Evolutionary conservation across 1,140 invertebrate species (phyloP).

Genomic region (Drosophila parvula): DNA sequence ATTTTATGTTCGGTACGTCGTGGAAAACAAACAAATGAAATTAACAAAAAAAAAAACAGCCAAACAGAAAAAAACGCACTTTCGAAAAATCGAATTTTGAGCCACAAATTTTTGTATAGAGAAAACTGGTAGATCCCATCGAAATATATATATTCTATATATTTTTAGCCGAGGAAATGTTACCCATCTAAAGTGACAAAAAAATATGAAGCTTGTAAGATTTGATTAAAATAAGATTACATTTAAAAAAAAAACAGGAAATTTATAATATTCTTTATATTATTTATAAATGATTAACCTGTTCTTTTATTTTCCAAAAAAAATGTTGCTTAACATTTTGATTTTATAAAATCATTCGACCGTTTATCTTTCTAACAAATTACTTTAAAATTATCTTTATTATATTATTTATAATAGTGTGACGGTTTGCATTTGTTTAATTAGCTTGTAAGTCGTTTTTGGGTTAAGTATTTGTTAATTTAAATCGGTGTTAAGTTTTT

Average conservation of each 20-base stretch:
- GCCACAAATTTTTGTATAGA: constrained; percentile 27
- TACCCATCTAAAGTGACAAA: constrained; percentile 17
- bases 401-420: not conserved
- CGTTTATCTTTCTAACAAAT: not conserved
- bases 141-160: constrained; percentile 39
- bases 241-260: not conserved
- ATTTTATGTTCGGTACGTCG: constrained; percentile 39
- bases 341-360: not conserved
- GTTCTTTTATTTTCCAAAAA: not conserved
- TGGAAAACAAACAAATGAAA: constrained; percentile 13
- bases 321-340: too few relatives aligned
- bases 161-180: constrained; percentile 36
- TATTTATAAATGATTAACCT: not conserved
- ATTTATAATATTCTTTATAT: not conserved
- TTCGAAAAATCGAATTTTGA: constrained; percentile 35
- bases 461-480: constrained; percentile 5
- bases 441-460: not conserved
- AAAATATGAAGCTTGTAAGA: not conserved
- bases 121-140: constrained; percentile 47
- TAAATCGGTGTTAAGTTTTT: constrained; percentile 21
- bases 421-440: constrained; percentile 3
- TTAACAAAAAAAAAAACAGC: constrained; percentile 7
- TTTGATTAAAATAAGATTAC: not conserved
- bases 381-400: not conserved
- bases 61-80: constrained; percentile 7